Evolutionary conservation across 2,113 vertebrate species (phyloP), one percentile per base, ranked within the genome.

Genomic region (Pollachius pollachius): DNA sequence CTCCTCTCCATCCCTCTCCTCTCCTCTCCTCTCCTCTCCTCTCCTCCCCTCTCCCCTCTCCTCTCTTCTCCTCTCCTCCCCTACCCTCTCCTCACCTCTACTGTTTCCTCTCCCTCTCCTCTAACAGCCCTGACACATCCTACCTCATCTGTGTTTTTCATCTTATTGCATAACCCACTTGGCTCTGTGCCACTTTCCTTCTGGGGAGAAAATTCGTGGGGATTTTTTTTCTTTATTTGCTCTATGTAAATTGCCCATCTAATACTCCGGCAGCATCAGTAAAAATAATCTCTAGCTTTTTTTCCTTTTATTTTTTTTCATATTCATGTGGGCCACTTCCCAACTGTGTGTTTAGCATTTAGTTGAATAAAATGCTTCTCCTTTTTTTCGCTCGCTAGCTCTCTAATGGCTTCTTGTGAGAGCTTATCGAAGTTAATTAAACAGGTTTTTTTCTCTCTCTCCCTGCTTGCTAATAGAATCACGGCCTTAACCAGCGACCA

Each of bases 141-240:
- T 69, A 69, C 73, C 62, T 75, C 41, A 70, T 81, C 77, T 76
- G 41, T 9, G 41, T 48, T 63, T 86, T 54, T 69, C 62, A 70
- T 85, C 73, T 85, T 57, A 68, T 89, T 88, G 76, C 81, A 80
- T 84, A 89, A 89, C 84, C 78, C 78, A 62, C 72, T 86, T 86
- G 84, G 86, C 82, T 73, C 62, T 72, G 65, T 60, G 69, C 86
- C 84, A 83, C 79, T 87, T 89, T 87, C 68, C 75, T 70, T 23
- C 77, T 77, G 73, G 16, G n/a, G 86, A 69, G 60, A 81, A 86
- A 87, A 89, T 69, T 71, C 18, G 52, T 9, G 59, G 6, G 59
- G 12, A 25, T 75, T 85, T 72, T 74, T 82, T 66, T 74, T 64
- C 70, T 54, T 79, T 76, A 80, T 86, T 84, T 89, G 74, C 76